Evolutionary conservation across 2,113 vertebrate genomes (phyloP), one percentile per base, ranked within the genome.

Genomic region (Glaucidium brasilianum): DNA sequence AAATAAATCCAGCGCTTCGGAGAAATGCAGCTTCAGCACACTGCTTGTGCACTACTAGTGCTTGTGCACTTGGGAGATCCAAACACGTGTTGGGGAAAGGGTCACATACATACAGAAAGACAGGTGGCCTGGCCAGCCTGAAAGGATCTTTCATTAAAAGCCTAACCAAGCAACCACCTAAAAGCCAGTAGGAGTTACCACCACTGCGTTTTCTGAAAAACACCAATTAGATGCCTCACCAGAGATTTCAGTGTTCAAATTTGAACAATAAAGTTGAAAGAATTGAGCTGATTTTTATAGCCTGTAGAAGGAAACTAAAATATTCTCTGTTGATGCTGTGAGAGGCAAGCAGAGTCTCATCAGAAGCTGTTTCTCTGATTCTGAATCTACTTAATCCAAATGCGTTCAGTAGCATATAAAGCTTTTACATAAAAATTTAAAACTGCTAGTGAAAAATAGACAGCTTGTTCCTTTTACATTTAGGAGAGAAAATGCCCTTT

Each of bases 51-150:
- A 76, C n/a, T n/a, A n/a, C n/a, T n/a, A n/a, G n/a, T n/a, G n/a
- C n/a, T n/a, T n/a, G n/a, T n/a, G n/a, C n/a, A n/a, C n/a, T n/a
- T 0, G 0, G 25, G 12, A 75, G 9, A 21, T 59, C 27, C n/a
- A 47, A 43, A 13, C n/a, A 55, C 0, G 0, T n/a, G 29, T 3
- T 23, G 37, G 13, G 25, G 8, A 53, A 50, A 27, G 22, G 12
- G 17, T 52, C 23, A 17, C 19, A 3, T 14, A 5, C 8, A 1
- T 58, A 37, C 9, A 41, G 45, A 37, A 47, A n/a, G 32, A 17
- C 6, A 8, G 16, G 34, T 73, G 15, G 35, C 23, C 37, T 83
- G 41, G 9, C n/a, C 41, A 62, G 11, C 52, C 23, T 23, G 26
- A 52, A 35, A 49, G 14, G 5, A 14, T 62, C 23, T 47, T 56